These are phyloP conservation scores for Eumerus sabulonum DNA, from an alignment of 2,888 invertebrate genomes.

Conservation along the genomic window DNA sequence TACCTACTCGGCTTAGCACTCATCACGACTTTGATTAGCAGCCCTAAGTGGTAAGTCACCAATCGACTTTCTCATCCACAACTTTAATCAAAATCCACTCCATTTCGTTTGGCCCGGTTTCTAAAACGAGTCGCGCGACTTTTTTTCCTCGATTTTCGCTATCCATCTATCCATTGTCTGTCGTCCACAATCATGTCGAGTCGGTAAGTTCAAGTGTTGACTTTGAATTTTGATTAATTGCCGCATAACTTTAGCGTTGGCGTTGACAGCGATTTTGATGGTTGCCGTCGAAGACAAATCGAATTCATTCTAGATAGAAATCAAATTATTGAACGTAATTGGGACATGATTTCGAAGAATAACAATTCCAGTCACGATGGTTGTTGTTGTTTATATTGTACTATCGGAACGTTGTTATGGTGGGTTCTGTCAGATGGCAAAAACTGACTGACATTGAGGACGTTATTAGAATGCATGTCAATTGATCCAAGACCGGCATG, in stretches of 20 bases:
- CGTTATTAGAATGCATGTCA: background rate
- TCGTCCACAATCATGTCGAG: constrained; percentile 20
- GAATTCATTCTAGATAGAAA: constrained; percentile 35
- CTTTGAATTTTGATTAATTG: constrained; percentile 59
- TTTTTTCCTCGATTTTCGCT: background rate
- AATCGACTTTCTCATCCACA: too few species aligned
- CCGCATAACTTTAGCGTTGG: background rate
- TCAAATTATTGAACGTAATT: constrained; percentile 55
- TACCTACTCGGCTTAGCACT: too few species aligned
- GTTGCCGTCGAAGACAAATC: background rate
- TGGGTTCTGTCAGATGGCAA: too few species aligned
- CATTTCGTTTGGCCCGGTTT: constrained; percentile 36
- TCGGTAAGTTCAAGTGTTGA: constrained; percentile 33
- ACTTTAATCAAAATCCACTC: constrained; percentile 7
- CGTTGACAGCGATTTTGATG: background rate
- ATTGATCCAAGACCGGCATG: too few species aligned
- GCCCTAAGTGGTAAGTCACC: too few species aligned
- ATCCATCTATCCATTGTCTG: constrained; percentile 14
- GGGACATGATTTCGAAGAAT: constrained; percentile 39
- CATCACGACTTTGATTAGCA: too few species aligned
- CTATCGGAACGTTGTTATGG: too few species aligned
- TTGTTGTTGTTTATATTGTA: too few species aligned
- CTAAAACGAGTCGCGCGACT: constrained; percentile 15
- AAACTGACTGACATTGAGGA: constrained; percentile 1
- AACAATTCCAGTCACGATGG: background rate